Conservation (phyloP, 2,113 vertebrate species). For the Oenanthe oenanthe region DNA sequence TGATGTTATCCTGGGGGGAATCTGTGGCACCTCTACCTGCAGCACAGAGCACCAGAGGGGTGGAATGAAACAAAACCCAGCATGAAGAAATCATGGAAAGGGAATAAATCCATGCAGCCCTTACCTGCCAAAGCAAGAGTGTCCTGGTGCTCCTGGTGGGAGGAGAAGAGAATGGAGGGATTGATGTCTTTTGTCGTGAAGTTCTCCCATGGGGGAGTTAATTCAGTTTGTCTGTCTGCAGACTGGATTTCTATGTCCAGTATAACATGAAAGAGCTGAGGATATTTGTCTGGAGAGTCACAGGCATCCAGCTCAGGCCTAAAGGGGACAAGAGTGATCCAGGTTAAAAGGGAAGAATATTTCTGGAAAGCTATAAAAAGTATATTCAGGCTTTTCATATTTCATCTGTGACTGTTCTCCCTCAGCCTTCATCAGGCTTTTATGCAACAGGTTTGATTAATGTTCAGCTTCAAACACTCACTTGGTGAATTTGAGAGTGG, state of each 20-base stretch:
- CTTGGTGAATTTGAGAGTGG: slow-evolving; percentile 94
- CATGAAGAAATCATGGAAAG: fast-evolving
- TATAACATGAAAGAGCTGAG: slow-evolving; percentile 93
- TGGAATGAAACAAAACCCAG: neutral
- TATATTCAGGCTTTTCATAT: neutral
- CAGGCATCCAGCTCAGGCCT: slow-evolving; percentile 96
- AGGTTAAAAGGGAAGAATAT: neutral
- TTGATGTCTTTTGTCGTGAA: slow-evolving; percentile 92
- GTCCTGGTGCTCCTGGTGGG: slow-evolving; percentile 94
- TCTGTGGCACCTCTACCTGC: slow-evolving; percentile 75
- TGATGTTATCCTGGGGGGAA: slow-evolving; percentile 75
- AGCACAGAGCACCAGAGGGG: slow-evolving; percentile 41
- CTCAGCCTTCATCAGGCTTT: neutral
- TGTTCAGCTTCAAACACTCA: slow-evolving; percentile 73
- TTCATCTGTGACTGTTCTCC: neutral
- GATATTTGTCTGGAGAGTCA: slow-evolving; percentile 97
- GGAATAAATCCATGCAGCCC: neutral
- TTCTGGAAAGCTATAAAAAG: neutral
- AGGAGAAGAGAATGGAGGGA: slow-evolving; percentile 92
- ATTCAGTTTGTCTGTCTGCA: slow-evolving; percentile 88
- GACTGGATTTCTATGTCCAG: slow-evolving; percentile 93
- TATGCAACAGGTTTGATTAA: neutral
- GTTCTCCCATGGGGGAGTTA: slow-evolving; percentile 97
- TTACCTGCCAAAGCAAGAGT: slow-evolving; percentile 88
- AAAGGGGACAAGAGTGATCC: neutral